phyloP scores from a whole-genome alignment of 2,888 invertebrate genomes.

The Salpingus planirostris region DNA sequence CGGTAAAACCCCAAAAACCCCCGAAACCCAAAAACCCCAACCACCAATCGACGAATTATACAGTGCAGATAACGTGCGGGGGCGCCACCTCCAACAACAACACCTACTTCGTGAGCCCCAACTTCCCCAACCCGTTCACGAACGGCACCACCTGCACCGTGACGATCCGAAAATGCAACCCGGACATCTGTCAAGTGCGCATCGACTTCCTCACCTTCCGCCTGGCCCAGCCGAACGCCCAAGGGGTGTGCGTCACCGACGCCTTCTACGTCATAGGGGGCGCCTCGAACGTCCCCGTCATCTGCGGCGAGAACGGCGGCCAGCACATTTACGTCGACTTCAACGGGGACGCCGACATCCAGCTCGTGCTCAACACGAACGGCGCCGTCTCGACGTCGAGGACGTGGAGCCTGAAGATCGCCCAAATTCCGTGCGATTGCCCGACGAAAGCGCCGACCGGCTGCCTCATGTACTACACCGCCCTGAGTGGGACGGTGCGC shows the following conservation, averaged over 20 bases:
- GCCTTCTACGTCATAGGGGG: constrained; percentile 61
- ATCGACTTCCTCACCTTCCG: constrained; percentile 68
- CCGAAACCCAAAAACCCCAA: too few relatives aligned
- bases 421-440: constrained; percentile 65
- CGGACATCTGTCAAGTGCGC: constrained; percentile 61
- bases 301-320: constrained; percentile 75
- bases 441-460: constrained; percentile 63
- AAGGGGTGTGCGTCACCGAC: constrained; percentile 63
- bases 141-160: constrained; percentile 63
- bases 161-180: constrained; percentile 58
- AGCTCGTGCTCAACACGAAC: constrained; percentile 53
- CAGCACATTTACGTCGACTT: constrained; percentile 73
- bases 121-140: constrained; percentile 59
- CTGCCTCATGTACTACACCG: constrained; percentile 64
- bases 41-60: too few relatives aligned
- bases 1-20: constrained; percentile 63
- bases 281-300: constrained; percentile 58
- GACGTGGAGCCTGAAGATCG: constrained; percentile 66
- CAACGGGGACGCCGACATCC: constrained; percentile 57
- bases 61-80: constrained; percentile 66
- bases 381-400: constrained; percentile 46
- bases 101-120: constrained; percentile 72
- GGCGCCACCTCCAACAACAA: constrained; percentile 57
- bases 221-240: constrained; percentile 61
- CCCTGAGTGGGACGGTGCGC: constrained; percentile 50